phyloP scores from a whole-genome alignment of 1,140 invertebrate genomes.

The Trinorchestia longiramus region DNA sequence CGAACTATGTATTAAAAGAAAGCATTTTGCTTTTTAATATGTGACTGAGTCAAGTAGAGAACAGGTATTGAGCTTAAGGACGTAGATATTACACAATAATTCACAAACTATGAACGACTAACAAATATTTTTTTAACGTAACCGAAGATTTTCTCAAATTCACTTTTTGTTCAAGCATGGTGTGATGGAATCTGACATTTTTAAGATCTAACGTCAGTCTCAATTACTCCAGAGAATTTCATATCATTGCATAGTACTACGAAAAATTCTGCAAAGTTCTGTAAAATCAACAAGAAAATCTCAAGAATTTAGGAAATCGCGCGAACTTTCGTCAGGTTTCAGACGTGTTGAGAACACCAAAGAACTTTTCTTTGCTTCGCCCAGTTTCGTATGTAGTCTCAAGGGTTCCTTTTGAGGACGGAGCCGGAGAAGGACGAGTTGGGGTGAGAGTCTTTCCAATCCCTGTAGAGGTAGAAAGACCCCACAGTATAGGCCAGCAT shows the following conservation, averaged over 20 bases:
- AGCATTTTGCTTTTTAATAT: not conserved
- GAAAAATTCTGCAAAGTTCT: not conserved
- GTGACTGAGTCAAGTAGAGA: not conserved
- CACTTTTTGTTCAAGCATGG: not conserved
- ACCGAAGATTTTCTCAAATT: not conserved
- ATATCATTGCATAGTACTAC: not conserved
- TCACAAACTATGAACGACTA: not conserved
- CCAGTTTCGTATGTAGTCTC: not conserved
- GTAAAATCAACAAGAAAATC: not conserved
- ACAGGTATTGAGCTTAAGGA: not conserved
- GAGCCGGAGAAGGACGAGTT: slow-evolving; percentile 63
- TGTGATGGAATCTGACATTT: not conserved
- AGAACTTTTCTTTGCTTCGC: not conserved
- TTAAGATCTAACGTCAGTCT: not conserved
- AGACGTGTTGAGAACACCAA: not conserved
- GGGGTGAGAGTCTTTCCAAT: slow-evolving; percentile 76
- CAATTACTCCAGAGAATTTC: not conserved
- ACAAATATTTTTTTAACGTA: not conserved
- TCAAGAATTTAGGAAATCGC: not conserved
- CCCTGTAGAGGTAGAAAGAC: slow-evolving; percentile 81
- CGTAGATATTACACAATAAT: not conserved
- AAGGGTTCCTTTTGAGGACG: slow-evolving; percentile 65
- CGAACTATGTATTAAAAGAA: not conserved
- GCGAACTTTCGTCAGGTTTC: not conserved
- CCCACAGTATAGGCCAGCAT: slow-evolving; percentile 82